These are phyloP conservation scores for Lamprologus sp. DNA, from an alignment of 2,113 vertebrate species.

Conservation along the genomic window DNA sequence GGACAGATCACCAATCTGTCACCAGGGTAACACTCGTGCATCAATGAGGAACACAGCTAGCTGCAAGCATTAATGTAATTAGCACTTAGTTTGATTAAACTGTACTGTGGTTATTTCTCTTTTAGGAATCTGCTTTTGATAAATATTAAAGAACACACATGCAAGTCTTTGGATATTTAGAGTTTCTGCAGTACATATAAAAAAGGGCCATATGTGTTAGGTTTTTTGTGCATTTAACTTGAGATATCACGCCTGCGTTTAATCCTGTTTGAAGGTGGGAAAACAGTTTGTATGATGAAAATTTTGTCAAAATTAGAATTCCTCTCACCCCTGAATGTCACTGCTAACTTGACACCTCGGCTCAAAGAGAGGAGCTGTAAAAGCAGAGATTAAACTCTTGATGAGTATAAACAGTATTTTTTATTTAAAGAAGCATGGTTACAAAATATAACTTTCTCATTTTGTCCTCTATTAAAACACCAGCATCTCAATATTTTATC, in stretches of 20 bases:
- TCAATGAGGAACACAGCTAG: background rate
- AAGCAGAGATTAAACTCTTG: background rate
- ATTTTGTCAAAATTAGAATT: background rate
- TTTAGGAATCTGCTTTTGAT: background rate
- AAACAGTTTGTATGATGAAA: background rate
- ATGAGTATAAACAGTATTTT: background rate
- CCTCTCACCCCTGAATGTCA: background rate
- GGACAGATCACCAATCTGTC: background rate
- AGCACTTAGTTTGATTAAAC: background rate
- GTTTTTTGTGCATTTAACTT: background rate
- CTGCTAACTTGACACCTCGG: background rate
- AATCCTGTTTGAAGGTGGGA: background rate
- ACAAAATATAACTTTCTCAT: background rate
- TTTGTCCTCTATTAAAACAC: background rate
- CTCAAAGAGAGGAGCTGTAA: background rate
- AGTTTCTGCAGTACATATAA: background rate
- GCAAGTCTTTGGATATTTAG: background rate
- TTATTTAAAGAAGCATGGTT: background rate
- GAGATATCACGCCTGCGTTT: background rate
- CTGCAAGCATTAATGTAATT: background rate
- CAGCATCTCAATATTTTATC: background rate
- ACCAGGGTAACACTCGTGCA: background rate
- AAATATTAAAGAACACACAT: background rate
- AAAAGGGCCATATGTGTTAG: background rate
- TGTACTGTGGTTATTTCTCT: background rate